Evolutionary conservation across 2,113 vertebrate genomes (phyloP), one percentile per base, ranked within the genome.

Genomic region (Oophaga pumilio): DNA sequence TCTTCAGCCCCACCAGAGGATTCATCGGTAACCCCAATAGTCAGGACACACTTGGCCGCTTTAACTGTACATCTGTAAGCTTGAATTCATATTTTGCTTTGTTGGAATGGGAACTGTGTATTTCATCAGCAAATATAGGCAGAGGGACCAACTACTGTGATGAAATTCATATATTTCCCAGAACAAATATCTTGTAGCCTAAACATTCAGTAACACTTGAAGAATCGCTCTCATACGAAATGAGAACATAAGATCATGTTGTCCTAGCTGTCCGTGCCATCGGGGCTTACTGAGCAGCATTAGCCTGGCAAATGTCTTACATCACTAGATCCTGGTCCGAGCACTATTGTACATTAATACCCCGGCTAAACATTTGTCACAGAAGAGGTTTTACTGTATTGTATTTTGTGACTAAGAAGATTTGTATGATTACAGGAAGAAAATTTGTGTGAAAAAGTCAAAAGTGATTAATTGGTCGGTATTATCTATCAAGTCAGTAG

Each of bases 391-490:
- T 86, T 84, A 26, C 76, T 82, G 79, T 89, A 90, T 89, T 89
- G 87, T 76, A 66, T 85, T 85, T 64, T 86, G 82, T 89, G 86
- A 81, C 87, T 76, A 86, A 87, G 90, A 91, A 92, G 91, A 89
- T 92, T 92, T 92, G 86, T 90, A 84, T 87, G 89, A 90, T 91
- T 91, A 89, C 89, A 87, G 89, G 88, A 91, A 91, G 92, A 89
- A 89, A 90, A 60, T 76, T 85, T 86, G 89, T 90, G 89, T 85
- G 90, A 91, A 86, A 90, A 90, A 90, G 82, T 82, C 84, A 0
- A 71, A 85, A 76, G 90, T 87, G 89, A 84, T 82, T 89, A 84
- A 84, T 17, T 60, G 64, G 24, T 60, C 26, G 9, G 13, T 2
- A 56, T 78, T 24, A 86, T 77, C 43, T 49, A 17, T 86, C 71